Evolutionary conservation across 2,113 vertebrate species (phyloP).

Genomic region (Natator depressus): DNA sequence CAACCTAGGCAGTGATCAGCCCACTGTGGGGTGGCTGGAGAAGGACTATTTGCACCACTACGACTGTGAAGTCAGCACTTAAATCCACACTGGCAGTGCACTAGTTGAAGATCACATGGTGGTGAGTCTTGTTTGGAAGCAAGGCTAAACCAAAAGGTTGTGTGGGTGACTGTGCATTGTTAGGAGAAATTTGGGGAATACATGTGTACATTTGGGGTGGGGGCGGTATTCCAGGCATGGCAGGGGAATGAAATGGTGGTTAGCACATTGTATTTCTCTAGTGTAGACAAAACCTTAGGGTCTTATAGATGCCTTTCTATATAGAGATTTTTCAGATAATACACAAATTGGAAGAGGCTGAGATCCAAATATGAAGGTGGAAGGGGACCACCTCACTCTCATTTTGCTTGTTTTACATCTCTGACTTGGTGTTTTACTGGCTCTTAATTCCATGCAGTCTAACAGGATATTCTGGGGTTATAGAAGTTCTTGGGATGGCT

Average conservation of each 20-base stretch:
- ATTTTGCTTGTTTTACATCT: neutral
- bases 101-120: neutral
- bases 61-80: neutral
- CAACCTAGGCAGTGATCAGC: neutral
- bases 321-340: neutral
- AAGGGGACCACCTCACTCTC: neutral
- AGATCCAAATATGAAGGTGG: neutral
- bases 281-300: neutral
- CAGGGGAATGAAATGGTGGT: neutral
- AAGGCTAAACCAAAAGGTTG: neutral
- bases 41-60: neutral
- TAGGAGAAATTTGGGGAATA: neutral
- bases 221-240: neutral
- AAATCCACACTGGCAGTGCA: neutral
- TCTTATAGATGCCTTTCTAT: neutral
- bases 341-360: neutral
- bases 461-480: neutral
- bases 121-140: neutral
- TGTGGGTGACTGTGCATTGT: neutral
- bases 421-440: neutral
- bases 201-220: neutral
- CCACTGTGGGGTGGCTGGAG: neutral
- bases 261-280: neutral
- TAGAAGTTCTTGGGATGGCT: neutral
- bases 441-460: neutral